Percentiles rank a stretch among this genome's conserved stretches.
phyloP scores from a whole-genome alignment of 2,888 invertebrate species.

The Drosophila phalerata region DNA sequence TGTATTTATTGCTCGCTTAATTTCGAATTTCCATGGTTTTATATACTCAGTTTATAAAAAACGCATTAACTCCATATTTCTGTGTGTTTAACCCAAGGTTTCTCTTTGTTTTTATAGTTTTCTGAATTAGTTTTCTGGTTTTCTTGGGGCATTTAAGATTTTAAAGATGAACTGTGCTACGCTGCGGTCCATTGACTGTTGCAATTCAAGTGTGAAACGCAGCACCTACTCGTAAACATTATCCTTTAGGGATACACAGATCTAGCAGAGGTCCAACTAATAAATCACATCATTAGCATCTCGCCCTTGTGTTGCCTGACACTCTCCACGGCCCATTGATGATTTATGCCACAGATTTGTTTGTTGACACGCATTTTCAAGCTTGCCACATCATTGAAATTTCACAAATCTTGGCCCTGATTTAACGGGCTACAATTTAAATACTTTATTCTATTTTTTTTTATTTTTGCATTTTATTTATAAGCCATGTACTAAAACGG shows the following conservation, averaged over 20 bases:
- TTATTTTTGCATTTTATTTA: slow-evolving; percentile 65
- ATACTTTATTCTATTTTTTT: slow-evolving; percentile 1
- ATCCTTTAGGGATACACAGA: slow-evolving; percentile 60
- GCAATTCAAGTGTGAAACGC: slow-evolving; percentile 75
- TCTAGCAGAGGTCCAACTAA: slow-evolving; percentile 38
- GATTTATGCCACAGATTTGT: slow-evolving; percentile 71
- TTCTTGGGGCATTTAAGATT: slow-evolving; percentile 13
- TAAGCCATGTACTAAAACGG: slow-evolving; percentile 24
- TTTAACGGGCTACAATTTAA: slow-evolving; percentile 37
- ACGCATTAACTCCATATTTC: slow-evolving; percentile 35
- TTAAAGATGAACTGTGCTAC: slow-evolving; percentile 42
- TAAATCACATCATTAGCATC: slow-evolving; percentile 78
- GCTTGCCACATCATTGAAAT: slow-evolving; percentile 1
- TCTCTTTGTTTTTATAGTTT: slow-evolving; percentile 16
- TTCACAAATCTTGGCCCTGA: slow-evolving; percentile 41
- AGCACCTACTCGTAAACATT: slow-evolving; percentile 55
- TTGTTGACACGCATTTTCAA: slow-evolving; percentile 63
- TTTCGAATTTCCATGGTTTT: slow-evolving; percentile 44
- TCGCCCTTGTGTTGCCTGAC: slow-evolving; percentile 43
- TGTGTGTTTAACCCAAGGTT: slow-evolving; percentile 2
- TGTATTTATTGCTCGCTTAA: slow-evolving; percentile 34
- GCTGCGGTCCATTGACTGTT: slow-evolving; percentile 59
- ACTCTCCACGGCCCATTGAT: slow-evolving; percentile 45
- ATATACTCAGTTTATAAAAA: slow-evolving; percentile 52
- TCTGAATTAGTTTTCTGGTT: slow-evolving; percentile 35